Evolutionary conservation across 1,140 invertebrate genomes (phyloP).

Genomic region (Aphelinus certus): DNA sequence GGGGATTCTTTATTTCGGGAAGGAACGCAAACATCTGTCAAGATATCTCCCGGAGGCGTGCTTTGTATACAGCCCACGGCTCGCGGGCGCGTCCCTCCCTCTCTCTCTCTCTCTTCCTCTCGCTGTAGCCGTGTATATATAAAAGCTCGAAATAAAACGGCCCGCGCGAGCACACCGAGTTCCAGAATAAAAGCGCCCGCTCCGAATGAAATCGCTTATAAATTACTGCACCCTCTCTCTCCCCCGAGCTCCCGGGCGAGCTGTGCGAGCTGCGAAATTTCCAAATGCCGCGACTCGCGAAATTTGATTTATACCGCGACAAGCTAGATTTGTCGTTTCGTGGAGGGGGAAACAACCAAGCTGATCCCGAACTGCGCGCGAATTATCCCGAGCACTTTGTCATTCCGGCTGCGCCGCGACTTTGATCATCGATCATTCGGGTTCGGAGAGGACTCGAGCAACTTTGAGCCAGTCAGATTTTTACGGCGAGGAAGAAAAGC

Average conservation of each 20-base stretch:
- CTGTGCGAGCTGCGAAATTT: conserved; percentile 1
- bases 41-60: conserved; percentile 36
- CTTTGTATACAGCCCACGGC: conserved; percentile 41
- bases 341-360: too few relatives aligned
- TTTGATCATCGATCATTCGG: too few relatives aligned
- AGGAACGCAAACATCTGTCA: conserved; percentile 46
- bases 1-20: conserved; percentile 47
- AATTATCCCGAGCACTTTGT: too few relatives aligned
- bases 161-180: background rate
- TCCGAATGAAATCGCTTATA: conserved; percentile 28
- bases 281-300: background rate
- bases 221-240: conserved; percentile 4
- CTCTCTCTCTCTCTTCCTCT: conserved; percentile 5
- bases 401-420: too few relatives aligned
- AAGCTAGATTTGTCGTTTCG: too few relatives aligned
- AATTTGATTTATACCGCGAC: too few relatives aligned
- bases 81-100: conserved; percentile 28
- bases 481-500: too few relatives aligned
- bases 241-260: background rate
- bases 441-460: too few relatives aligned
- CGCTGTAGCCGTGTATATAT: background rate
- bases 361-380: too few relatives aligned
- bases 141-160: conserved; percentile 43
- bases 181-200: conserved; percentile 36
- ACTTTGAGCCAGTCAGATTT: too few relatives aligned